phyloP scores from a whole-genome alignment of 2,888 invertebrate genomes.

The Melinaea marsaeus region DNA sequence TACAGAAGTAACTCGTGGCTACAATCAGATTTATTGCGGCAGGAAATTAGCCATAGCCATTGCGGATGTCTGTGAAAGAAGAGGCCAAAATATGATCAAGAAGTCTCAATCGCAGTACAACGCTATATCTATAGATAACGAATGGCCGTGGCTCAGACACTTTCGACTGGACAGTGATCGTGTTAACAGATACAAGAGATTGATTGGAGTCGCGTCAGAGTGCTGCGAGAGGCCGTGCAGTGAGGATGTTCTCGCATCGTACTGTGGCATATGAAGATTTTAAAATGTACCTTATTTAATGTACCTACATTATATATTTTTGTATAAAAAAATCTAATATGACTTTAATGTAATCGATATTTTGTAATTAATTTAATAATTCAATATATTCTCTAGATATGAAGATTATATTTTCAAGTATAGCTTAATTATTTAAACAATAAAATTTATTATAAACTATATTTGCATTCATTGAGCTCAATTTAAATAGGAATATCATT shows the following conservation, averaged over 20 bases:
- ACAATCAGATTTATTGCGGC: constrained; percentile 7
- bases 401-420: too few species aligned
- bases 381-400: too few species aligned
- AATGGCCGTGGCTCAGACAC: constrained; percentile 5
- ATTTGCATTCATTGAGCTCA: too few species aligned
- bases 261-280: constrained; percentile 13
- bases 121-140: neutral
- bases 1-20: too few species aligned
- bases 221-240: constrained; percentile 47
- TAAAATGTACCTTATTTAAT: too few species aligned
- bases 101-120: neutral
- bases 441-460: too few species aligned
- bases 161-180: constrained; percentile 24
- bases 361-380: too few species aligned
- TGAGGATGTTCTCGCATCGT: constrained; percentile 18
- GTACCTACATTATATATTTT: too few species aligned
- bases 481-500: too few species aligned
- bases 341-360: too few species aligned
- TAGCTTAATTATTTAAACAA: too few species aligned
- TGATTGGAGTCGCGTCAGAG: constrained; percentile 39
- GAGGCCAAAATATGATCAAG: constrained; percentile 11
- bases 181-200: constrained; percentile 33
- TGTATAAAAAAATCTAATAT: too few species aligned
- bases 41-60: constrained; percentile 5
- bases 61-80: constrained; percentile 11